These are phyloP conservation scores for Bovichtus diacanthus DNA, from an alignment of 2,797 vertebrate genomes.

Conservation along the genomic window DNA sequence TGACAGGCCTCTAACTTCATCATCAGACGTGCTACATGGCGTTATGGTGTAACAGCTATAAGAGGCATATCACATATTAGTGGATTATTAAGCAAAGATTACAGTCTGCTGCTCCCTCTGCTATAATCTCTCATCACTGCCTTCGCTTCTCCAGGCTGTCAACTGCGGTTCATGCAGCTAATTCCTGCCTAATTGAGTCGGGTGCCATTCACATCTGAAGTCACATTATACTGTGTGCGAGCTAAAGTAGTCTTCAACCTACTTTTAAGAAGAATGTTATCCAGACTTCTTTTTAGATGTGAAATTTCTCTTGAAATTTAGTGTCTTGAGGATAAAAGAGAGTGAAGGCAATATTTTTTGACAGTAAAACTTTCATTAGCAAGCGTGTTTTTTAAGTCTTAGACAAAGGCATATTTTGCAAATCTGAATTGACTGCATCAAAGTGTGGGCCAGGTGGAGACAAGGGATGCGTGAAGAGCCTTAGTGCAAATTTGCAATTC, in stretches of 20 bases:
- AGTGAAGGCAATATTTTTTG: background rate
- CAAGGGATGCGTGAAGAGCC: constrained; percentile 18
- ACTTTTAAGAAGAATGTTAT: constrained; percentile 38
- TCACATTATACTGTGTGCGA: constrained; percentile 34
- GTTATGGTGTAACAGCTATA: constrained; percentile 16
- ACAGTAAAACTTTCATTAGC: background rate
- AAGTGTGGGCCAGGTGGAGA: constrained; percentile 19
- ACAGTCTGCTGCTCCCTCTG: constrained; percentile 57
- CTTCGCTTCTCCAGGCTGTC: constrained; percentile 57
- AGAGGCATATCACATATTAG: constrained; percentile 51
- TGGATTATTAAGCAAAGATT: constrained; percentile 65
- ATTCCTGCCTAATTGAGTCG: constrained; percentile 73
- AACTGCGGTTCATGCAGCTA: constrained; percentile 61
- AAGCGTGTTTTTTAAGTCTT: background rate
- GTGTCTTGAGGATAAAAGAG: background rate
- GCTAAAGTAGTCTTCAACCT: constrained; percentile 42
- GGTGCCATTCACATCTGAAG: constrained; percentile 62
- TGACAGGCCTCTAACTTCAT: constrained; percentile 12
- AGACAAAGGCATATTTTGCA: constrained; percentile 37
- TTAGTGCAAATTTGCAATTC: constrained; percentile 59
- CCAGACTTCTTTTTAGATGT: constrained; percentile 14
- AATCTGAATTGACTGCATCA: constrained; percentile 27
- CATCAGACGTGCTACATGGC: constrained; percentile 29
- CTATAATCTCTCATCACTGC: constrained; percentile 68
- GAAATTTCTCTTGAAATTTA: constrained; percentile 5